Evolutionary conservation across 2,888 invertebrate genomes (phyloP).

Genomic region (Noctua fimbriata): DNA sequence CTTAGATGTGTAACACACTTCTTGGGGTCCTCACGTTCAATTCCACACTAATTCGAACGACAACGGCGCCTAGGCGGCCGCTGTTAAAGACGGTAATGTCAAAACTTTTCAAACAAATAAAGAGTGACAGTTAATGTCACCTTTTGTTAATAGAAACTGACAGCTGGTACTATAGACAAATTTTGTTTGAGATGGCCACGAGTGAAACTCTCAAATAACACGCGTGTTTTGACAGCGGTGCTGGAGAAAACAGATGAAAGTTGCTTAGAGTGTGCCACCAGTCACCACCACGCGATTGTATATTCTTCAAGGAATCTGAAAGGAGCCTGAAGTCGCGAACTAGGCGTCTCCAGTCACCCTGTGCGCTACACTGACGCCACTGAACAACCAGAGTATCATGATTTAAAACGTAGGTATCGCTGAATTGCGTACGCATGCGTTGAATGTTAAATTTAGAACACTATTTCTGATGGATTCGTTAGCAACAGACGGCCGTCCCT

Average conservation of each 20-base stretch:
- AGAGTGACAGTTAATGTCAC: neutral
- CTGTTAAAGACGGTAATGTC: neutral
- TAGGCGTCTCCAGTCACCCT: neutral
- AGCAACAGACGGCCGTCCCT: conserved; percentile 1
- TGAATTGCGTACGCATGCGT: conserved; percentile 25
- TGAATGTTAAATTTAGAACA: conserved; percentile 37
- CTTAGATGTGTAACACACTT: neutral
- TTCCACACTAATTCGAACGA: neutral
- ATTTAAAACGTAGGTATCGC: neutral
- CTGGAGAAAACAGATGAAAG: neutral
- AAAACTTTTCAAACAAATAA: neutral
- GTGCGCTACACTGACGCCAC: neutral
- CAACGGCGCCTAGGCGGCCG: neutral
- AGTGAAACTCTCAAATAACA: neutral
- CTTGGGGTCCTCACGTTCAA: neutral
- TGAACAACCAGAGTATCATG: neutral
- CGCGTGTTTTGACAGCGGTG: neutral
- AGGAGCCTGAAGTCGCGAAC: neutral
- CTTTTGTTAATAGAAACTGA: neutral
- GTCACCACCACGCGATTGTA: neutral
- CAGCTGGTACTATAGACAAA: neutral
- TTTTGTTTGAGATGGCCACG: neutral
- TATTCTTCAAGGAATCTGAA: neutral
- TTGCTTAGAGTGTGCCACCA: neutral
- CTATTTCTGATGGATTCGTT: conserved; percentile 23